These are phyloP conservation scores for Thereva nobilitata DNA, from an alignment of 2,888 invertebrate genomes.

Conservation along the genomic window DNA sequence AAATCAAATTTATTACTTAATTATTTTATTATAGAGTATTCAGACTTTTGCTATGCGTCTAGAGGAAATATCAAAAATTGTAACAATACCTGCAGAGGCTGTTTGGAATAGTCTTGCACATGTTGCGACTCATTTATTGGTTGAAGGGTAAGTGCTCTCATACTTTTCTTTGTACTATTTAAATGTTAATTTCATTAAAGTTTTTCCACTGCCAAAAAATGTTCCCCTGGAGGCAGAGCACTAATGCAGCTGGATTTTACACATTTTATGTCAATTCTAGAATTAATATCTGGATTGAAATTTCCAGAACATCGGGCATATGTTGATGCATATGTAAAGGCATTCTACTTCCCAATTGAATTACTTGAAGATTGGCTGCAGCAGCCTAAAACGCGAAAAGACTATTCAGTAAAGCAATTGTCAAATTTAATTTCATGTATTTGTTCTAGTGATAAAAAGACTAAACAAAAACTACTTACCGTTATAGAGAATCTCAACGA, in stretches of 20 bases:
- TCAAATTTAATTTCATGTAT: constrained; percentile 81
- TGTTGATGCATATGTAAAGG: constrained; percentile 94
- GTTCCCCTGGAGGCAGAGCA: constrained; percentile 94
- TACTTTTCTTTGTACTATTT: constrained; percentile 39
- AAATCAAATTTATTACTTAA: neutral
- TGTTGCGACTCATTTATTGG: constrained; percentile 82
- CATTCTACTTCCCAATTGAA: constrained; percentile 89
- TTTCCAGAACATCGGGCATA: constrained; percentile 87
- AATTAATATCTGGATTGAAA: constrained; percentile 79
- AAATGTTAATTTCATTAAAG: constrained; percentile 50
- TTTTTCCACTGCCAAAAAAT: constrained; percentile 88
- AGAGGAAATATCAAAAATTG: constrained; percentile 70
- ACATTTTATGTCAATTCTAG: constrained; percentile 88
- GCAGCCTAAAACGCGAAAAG: constrained; percentile 80
- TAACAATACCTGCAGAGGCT: constrained; percentile 71
- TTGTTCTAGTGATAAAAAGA: constrained; percentile 85
- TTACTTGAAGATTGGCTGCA: constrained; percentile 88
- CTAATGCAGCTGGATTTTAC: constrained; percentile 98
- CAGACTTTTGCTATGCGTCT: constrained; percentile 79
- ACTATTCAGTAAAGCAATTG: constrained; percentile 88
- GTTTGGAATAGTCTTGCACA: constrained; percentile 90
- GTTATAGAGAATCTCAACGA: constrained; percentile 65
- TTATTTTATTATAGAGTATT: constrained; percentile 49
- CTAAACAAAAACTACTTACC: constrained; percentile 75
- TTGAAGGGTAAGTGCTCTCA: constrained; percentile 73